These are phyloP conservation scores for Carposina sasakii DNA, from an alignment of 1,140 invertebrate genomes.

Conservation along the genomic window DNA sequence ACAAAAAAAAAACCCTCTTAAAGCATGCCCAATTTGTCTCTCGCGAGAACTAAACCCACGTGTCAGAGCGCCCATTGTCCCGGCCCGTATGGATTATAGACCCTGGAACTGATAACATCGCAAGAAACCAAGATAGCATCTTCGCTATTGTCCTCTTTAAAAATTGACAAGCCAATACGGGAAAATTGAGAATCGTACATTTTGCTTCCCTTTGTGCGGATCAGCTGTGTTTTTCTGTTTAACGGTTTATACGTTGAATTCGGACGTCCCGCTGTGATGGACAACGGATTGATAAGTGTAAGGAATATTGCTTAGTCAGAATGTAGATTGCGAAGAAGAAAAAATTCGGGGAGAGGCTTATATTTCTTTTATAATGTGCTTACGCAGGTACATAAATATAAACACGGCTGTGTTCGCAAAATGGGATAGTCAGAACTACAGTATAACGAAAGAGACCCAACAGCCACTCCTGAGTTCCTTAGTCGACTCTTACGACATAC, in stretches of 20 bases:
- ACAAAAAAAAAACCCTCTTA: slow-evolving; percentile 21
- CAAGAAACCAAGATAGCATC: slow-evolving; percentile 34
- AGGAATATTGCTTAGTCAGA: no score
- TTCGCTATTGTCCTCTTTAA: slow-evolving; percentile 32
- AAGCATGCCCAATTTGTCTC: slow-evolving; percentile 51
- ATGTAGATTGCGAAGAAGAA: no score
- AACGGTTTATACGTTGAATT: slow-evolving; percentile 19
- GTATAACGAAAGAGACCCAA: no score
- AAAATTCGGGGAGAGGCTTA: no score
- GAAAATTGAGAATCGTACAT: slow-evolving; percentile 24
- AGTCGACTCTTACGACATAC: no score
- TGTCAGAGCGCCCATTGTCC: slow-evolving; percentile 45
- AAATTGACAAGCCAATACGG: slow-evolving; percentile 26
- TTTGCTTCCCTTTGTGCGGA: slow-evolving; percentile 9
- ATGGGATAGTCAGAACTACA: no score
- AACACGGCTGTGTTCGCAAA: no score
- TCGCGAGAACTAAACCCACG: slow-evolving; percentile 43
- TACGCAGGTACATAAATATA: no score
- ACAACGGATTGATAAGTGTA: no score
- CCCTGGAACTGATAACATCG: slow-evolving; percentile 47
- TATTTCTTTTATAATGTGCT: no score
- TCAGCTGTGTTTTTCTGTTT: slow-evolving; percentile 23
- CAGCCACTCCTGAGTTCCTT: no score
- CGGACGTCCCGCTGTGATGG: slow-evolving; percentile 12
- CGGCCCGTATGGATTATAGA: slow-evolving; percentile 39